Evolutionary conservation across 2,888 invertebrate species (phyloP).

Genomic region (Acanthosepion pharaonis): DNA sequence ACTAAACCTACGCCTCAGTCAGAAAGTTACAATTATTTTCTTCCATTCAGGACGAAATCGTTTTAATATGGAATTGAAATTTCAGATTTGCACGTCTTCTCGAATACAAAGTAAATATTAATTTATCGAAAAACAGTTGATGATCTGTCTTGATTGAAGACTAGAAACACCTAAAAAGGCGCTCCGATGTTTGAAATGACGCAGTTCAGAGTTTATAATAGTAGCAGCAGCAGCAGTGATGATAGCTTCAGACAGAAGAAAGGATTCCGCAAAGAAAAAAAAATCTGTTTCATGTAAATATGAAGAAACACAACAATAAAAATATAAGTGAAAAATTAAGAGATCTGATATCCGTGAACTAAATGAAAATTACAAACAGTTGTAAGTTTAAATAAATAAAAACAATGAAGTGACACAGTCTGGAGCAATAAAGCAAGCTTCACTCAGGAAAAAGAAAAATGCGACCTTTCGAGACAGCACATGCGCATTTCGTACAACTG

Average conservation of each 20-base stretch:
- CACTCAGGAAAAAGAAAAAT: not conserved
- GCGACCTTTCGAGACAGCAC: not conserved
- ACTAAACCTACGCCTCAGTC: too few relatives aligned
- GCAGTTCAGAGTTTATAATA: not conserved
- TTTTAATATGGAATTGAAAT: too few relatives aligned
- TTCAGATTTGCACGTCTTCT: not conserved
- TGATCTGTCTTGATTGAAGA: not conserved
- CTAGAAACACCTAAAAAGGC: not conserved
- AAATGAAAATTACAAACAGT: not conserved
- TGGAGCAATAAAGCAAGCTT: not conserved
- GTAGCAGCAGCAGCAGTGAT: not conserved
- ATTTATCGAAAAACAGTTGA: not conserved
- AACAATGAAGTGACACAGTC: too few relatives aligned
- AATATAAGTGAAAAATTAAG: too few relatives aligned
- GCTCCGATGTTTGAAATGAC: not conserved
- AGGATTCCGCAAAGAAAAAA: not conserved
- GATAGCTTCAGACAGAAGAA: not conserved
- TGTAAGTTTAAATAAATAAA: not conserved
- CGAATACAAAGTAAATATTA: not conserved
- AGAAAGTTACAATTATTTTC: too few relatives aligned
- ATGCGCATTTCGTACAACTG: not conserved
- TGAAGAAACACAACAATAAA: too few relatives aligned
- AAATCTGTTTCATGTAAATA: not conserved
- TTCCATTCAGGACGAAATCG: too few relatives aligned
- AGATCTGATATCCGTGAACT: too few relatives aligned